Base-by-base conservation (phyloP, 2,888 invertebrate species). In the Cactoblastis cactorum region DNA sequence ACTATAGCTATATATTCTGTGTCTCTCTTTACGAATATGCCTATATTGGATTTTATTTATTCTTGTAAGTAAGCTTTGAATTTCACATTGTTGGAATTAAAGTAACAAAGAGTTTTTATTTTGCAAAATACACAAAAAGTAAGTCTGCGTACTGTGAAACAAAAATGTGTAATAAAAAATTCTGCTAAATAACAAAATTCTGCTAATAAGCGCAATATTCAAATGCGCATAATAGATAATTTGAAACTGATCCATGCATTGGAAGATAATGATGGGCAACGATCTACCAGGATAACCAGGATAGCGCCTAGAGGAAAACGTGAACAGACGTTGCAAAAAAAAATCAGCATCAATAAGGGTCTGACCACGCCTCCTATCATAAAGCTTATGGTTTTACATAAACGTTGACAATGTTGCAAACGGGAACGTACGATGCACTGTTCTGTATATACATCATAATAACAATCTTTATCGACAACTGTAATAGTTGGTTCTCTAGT, bases 321-420 rank as follows among this genome's bases (percentile, higher is more conserved):
- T n/a, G n/a, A n/a, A n/a, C n/a, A n/a, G n/a, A n/a, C n/a, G n/a
- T n/a, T n/a, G n/a, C n/a, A n/a, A n/a, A n/a, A n/a, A n/a, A n/a
- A n/a, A n/a, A n/a, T n/a, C n/a, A n/a, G n/a, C n/a, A n/a, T n/a
- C n/a, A n/a, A 2, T 14, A 14, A 22, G n/a, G 6, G 3, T 14
- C 18, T 8, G 9, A 22, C 54, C 62, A 61, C 57, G 62, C 61
- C 63, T 68, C 61, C 62, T 69, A 59, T 67, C 68, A 63, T 28
- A 28, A 11, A 22, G n/a, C 28, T 17, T 5, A 28, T 17, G 15
- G 22, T 28, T 43, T 43, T 12, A 69, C 61, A 65, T 63, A 66
- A 57, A 33, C 24, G 41, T 63, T 61, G 61, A 66, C 58, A 57
- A 60, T 58, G 57, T 57, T 59, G 53, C 54, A 52, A 59, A 60